A percentile compares a stretch with the other conserved stretches of the same genome.
Conservation (phyloP, 2,113 vertebrate genomes). For the Hiodon alosoides region DNA sequence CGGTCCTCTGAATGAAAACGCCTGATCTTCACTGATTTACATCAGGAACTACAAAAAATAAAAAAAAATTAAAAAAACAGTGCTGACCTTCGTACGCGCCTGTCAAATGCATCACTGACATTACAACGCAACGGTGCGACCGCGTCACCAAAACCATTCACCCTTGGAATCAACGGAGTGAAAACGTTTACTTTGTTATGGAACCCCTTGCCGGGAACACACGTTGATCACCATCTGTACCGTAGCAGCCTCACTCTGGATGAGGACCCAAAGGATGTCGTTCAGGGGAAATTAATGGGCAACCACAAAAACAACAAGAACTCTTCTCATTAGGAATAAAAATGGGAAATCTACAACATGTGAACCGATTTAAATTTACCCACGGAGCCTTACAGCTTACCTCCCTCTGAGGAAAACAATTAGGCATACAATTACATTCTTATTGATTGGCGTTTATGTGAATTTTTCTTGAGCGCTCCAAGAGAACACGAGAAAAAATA, state of each 20-base stretch:
- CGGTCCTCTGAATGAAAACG: no score
- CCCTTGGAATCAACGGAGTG: conserved; percentile 16
- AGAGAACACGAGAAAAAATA: conserved; percentile 8
- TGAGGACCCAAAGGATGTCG: conserved; percentile 22
- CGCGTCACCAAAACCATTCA: not conserved
- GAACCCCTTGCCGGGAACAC: conserved; percentile 24
- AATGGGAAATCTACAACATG: not conserved
- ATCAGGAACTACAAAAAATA: no score
- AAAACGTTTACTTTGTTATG: conserved; percentile 30
- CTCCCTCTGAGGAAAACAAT: conserved; percentile 3
- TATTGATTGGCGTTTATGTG: not conserved
- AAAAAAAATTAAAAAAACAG: no score
- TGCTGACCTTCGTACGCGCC: conserved; percentile 13
- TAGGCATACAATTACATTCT: not conserved
- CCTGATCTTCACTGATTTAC: no score
- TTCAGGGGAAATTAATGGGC: conserved; percentile 11
- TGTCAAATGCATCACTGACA: conserved; percentile 23
- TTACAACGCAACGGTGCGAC: conserved; percentile 8
- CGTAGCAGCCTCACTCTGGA: conserved; percentile 18
- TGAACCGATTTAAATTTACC: conserved; percentile 4
- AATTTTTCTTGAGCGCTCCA: conserved; percentile 1
- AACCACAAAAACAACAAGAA: conserved; percentile 23
- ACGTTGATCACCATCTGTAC: conserved; percentile 36
- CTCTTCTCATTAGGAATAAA: conserved; percentile 24
- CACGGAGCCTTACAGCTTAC: not conserved